Evolutionary conservation across 2,888 invertebrate genomes (phyloP), one percentile per base, ranked within the genome.

Genomic region (Blomia tropicalis): DNA sequence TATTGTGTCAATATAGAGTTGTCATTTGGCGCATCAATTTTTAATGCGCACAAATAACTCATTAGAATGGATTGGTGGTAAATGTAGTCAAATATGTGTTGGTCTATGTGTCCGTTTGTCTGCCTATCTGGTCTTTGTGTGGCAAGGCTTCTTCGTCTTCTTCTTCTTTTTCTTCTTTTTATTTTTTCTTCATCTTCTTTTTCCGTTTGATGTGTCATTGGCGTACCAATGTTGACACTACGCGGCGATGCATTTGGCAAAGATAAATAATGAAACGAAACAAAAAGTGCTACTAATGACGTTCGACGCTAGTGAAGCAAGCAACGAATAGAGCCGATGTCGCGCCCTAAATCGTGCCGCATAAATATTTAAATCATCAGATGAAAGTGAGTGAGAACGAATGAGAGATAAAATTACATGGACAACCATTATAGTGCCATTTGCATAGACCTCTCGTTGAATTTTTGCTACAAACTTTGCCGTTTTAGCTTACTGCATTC

Each of bases 261-360:
- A 47, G 51, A 47, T 47, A 47, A 47, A 47, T 47, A 47, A 47
- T 47, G 51, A 47, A 47, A 47, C 7, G n/a, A 47, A 47, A 47
- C 51, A 47, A 47, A 47, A 47, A 27, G 22, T 47, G 22, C 51
- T 7, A 47, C 51, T 47, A 47, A 47, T 47, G 51, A 47, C 51
- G n/a, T 47, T 47, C n/a, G n/a, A n/a, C n/a, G n/a, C n/a, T n/a
- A n/a, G n/a, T n/a, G n/a, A n/a, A n/a, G n/a, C n/a, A n/a, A n/a
- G n/a, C n/a, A n/a, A n/a, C n/a, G n/a, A n/a, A n/a, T n/a, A n/a
- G n/a, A n/a, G n/a, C n/a, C n/a, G n/a, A n/a, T n/a, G n/a, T n/a
- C n/a, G n/a, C n/a, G n/a, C n/a, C n/a, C n/a, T n/a, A n/a, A n/a
- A n/a, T n/a, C n/a, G n/a, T n/a, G n/a, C n/a, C n/a, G 51, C n/a